Conservation (phyloP, 2,888 invertebrate species). For the Steinernema carpocapsae region DNA sequence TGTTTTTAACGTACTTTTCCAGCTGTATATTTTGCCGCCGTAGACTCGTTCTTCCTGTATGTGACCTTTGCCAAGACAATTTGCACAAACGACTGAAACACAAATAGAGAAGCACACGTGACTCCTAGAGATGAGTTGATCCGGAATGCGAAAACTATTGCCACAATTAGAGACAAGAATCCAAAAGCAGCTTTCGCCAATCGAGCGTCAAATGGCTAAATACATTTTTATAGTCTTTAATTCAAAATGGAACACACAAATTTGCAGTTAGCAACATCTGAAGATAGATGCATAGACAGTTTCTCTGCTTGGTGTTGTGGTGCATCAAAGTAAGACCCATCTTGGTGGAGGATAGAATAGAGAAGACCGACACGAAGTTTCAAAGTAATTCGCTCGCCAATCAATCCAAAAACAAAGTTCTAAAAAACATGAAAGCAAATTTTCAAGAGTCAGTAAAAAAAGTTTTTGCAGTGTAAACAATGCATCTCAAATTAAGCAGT, state of each 20-base stretch:
- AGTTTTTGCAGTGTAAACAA: no score
- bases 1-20: constrained; percentile 5
- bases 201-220: not conserved
- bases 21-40: not conserved
- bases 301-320: not conserved
- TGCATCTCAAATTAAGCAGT: no score
- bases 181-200: not conserved
- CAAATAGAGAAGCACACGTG: not conserved
- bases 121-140: not conserved
- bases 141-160: not conserved
- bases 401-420: not conserved
- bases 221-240: not conserved
- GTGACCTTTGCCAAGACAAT: not conserved
- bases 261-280: not conserved
- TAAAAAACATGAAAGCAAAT: not conserved
- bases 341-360: constrained; percentile 1
- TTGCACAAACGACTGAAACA: not conserved
- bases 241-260: no score
- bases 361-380: not conserved
- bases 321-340: constrained; percentile 8
- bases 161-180: not conserved
- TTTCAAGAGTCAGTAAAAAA: not conserved
- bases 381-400: not conserved
- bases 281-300: not conserved
- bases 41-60: not conserved